A percentile compares a stretch with the other conserved stretches of the same genome.
These are phyloP conservation scores for Girardinichthys multiradiatus DNA, from an alignment of 2,113 vertebrate species.

Conservation along the genomic window DNA sequence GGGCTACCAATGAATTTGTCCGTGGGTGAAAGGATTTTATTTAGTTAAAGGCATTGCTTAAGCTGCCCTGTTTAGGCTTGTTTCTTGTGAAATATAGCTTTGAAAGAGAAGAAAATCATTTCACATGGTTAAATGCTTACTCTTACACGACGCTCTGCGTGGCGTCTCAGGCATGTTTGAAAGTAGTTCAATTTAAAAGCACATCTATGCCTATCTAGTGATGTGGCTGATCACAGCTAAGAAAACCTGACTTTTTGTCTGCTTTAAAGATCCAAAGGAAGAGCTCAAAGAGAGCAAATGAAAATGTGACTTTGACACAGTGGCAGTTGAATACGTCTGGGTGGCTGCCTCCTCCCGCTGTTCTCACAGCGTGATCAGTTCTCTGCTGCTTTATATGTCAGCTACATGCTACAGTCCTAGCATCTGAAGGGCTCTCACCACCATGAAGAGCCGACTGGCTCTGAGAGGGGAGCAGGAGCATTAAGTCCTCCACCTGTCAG, in stretches of 20 bases:
- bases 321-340: conserved; percentile 14
- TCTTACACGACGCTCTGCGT: neutral
- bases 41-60: conserved; percentile 7
- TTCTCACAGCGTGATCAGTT: conserved; percentile 26
- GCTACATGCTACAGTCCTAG: conserved; percentile 7
- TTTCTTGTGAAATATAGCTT: neutral
- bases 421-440: neutral
- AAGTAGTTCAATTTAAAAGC: neutral
- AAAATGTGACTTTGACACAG: neutral
- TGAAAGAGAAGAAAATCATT: neutral
- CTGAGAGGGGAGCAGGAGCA: neutral
- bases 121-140: neutral
- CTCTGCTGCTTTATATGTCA: conserved; percentile 14
- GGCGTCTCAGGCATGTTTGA: neutral
- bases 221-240: neutral
- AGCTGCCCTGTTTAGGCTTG: neutral
- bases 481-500: conserved; percentile 25
- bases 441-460: neutral
- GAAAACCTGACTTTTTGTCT: neutral
- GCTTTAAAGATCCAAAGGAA: too few species aligned
- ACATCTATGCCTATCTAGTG: neutral
- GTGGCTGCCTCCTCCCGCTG: conserved; percentile 22
- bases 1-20: neutral
- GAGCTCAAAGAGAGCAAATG: neutral
- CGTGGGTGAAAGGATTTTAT: neutral